Base-by-base conservation (phyloP, 1,140 invertebrate genomes). In the Solen grandis region DNA sequence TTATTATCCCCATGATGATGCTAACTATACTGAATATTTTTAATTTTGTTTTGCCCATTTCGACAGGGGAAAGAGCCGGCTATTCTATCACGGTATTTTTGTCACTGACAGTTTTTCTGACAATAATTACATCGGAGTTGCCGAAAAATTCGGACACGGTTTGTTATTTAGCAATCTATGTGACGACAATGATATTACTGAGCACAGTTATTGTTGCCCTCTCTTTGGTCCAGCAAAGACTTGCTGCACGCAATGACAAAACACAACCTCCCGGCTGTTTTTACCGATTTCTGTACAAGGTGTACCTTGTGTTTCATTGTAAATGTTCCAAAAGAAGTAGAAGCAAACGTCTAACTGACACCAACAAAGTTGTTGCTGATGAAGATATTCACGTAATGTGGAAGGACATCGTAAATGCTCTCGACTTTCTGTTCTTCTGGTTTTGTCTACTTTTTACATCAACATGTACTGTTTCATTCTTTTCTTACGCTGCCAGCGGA, bases 91-190 rank as follows among this genome's bases (percentile, higher is more conserved):
- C 84, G 19, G 80, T 84, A 2, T 84, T 85, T 33, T 60, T 87
- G n/a, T 82, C 85, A 1, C 59, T 85, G 35, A 82, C 84, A 8
- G 84, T 87, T 4, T 85, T 87, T 52, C 54, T 87, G 41, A 82
- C 65, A 3, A 75, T 84, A 1, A 63, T 85, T 3, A 46, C 62
- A 8, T 36, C 69, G 14, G 31, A 65, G n/a, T 78, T 87, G 52
- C 85, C 85, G 5, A 46, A 55, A 10, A 85, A 81, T 5, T 84
- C 84, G n/a, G 66, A 77, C 33, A 60, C 27, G 19, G 46, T 75
- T 13, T 82, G 84, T 1, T 27, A 82, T 27, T 35, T 84, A 0
- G 35, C 66, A 13, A n/a, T 78, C 0, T 83, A 81, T 29, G 13
- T 81, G 0, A 57, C 27, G 19, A 0, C 36, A 0, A 65, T 66